phyloP scores from a whole-genome alignment of 2,113 vertebrate genomes.

The Cichladusa arquata region DNA sequence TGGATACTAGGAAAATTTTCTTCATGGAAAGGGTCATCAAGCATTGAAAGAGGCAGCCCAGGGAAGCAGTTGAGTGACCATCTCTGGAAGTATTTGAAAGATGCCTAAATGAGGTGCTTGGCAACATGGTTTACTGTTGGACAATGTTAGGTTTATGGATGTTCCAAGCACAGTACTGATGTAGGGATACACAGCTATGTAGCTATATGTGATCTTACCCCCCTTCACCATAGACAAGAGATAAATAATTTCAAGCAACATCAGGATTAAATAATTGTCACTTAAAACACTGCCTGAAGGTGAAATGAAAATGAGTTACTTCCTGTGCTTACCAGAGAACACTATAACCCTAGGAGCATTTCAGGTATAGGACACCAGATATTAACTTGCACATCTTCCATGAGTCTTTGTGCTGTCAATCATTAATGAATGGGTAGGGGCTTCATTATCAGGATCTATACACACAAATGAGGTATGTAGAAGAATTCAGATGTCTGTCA shows the following conservation, averaged over 20 bases:
- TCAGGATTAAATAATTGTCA: not conserved
- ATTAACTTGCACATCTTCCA: not conserved
- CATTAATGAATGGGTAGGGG: not conserved
- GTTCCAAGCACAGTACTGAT: not conserved
- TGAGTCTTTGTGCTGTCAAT: not conserved
- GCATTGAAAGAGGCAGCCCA: not conserved
- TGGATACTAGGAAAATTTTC: not conserved
- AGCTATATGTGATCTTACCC: not conserved
- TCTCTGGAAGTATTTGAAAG: not conserved
- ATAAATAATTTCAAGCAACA: not conserved
- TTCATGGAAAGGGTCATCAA: not conserved
- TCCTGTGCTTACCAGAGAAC: not conserved
- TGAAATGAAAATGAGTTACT: not conserved
- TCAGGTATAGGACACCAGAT: not conserved
- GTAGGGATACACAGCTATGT: not conserved
- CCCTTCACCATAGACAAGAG: not conserved
- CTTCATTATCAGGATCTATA: not conserved
- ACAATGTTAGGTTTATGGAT: not conserved
- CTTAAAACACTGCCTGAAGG: not conserved
- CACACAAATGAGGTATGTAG: not conserved
- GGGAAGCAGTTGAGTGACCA: not conserved
- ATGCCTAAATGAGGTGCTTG: accelerated
- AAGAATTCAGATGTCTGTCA: not conserved
- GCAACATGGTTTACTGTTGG: not conserved
- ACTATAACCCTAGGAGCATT: not conserved